phyloP scores from a whole-genome alignment of 2,797 vertebrate genomes.

The Tolypeutes matacus region DNA sequence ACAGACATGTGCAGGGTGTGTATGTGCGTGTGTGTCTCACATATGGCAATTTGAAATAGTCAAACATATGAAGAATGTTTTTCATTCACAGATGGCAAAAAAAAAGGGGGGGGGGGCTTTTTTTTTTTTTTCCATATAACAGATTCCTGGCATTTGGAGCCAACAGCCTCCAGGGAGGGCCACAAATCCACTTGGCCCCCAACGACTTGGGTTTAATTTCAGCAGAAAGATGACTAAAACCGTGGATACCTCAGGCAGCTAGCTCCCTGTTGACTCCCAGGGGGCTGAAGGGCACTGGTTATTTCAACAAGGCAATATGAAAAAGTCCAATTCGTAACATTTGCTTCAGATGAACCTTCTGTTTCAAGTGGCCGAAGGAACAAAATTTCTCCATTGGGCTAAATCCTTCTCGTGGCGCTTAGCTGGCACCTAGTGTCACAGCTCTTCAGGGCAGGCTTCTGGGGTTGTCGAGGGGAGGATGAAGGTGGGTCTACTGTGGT shows the following conservation, averaged over 20 bases:
- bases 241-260: slow-evolving; percentile 10
- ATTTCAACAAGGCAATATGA: slow-evolving; percentile 73
- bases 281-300: slow-evolving; percentile 61
- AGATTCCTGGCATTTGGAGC: slow-evolving; percentile 78
- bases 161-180: slow-evolving; percentile 77
- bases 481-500: neutral
- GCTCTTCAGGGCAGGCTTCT: neutral
- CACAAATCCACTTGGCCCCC: slow-evolving; percentile 76
- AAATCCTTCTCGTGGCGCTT: slow-evolving; percentile 50
- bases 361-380: slow-evolving; percentile 49
- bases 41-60: slow-evolving; percentile 79
- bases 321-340: slow-evolving; percentile 78
- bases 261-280: slow-evolving; percentile 57
- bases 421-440: neutral
- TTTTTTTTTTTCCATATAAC: slow-evolving; percentile 83
- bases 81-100: slow-evolving; percentile 80
- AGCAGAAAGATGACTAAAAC: slow-evolving; percentile 73
- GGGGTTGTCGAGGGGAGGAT: neutral
- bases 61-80: slow-evolving; percentile 84
- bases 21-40: slow-evolving; percentile 30
- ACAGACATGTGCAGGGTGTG: neutral
- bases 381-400: slow-evolving; percentile 67
- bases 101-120: too few species aligned
- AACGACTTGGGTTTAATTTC: slow-evolving; percentile 70
- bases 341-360: slow-evolving; percentile 66